Percentiles rank a stretch among this genome's conserved stretches.
These are phyloP conservation scores for Cyprinodon brontotheroides DNA, from an alignment of 2,113 vertebrate genomes.

Conservation along the genomic window DNA sequence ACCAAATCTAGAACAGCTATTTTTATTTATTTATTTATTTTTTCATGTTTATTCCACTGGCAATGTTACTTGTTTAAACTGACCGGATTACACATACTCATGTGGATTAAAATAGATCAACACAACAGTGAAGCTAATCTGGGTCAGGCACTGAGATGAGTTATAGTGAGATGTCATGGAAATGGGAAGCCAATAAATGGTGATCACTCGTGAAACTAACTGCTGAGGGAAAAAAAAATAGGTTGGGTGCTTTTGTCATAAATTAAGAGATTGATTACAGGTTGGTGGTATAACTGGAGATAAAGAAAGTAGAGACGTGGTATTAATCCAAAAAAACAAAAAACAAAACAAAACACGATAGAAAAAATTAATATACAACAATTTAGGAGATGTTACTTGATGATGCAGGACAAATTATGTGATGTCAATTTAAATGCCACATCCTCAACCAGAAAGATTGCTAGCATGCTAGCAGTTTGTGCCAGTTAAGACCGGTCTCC, in stretches of 20 bases:
- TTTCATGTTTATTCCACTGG: not conserved
- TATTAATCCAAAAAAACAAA: too few relatives aligned
- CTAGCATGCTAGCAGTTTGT: slow-evolving; percentile 44
- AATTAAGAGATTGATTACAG: too few relatives aligned
- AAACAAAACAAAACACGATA: too few relatives aligned
- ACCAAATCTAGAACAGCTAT: slow-evolving; percentile 5
- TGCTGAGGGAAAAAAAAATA: too few relatives aligned
- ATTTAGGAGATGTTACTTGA: not conserved
- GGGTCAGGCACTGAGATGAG: slow-evolving; percentile 3
- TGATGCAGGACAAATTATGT: not conserved
- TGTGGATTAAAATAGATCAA: slow-evolving; percentile 13
- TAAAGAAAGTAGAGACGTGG: too few relatives aligned
- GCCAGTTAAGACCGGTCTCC: too few relatives aligned
- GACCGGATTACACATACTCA: not conserved
- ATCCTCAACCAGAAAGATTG: not conserved
- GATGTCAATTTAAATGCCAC: slow-evolving; percentile 19
- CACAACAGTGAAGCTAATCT: not conserved
- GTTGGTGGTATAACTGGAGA: not conserved
- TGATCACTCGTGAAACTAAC: not conserved
- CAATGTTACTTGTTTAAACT: slow-evolving; percentile 9
- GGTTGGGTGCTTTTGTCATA: too few relatives aligned
- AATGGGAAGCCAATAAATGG: not conserved
- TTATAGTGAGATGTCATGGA: not conserved
- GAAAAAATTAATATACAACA: too few relatives aligned
- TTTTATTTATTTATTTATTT: not conserved